These are phyloP conservation scores for Bos javanicus DNA, from an alignment of 2,113 vertebrate species.

Conservation along the genomic window DNA sequence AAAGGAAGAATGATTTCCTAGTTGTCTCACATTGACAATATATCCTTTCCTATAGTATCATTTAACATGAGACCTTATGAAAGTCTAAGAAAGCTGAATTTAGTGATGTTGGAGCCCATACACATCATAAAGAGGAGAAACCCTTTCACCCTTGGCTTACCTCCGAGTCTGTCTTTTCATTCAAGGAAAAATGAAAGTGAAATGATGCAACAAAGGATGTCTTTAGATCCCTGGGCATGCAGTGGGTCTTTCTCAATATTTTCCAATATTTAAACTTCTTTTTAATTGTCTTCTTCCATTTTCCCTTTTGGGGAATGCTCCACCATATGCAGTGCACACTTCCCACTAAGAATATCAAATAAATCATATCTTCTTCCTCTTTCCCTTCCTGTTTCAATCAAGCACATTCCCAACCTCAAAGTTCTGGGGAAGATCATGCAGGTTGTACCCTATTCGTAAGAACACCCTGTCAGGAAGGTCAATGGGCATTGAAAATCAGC, in stretches of 20 bases:
- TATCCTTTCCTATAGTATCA: neutral
- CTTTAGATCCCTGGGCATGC: neutral
- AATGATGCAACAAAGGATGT: neutral
- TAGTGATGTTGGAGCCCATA: neutral
- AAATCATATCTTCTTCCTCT: neutral
- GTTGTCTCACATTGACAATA: neutral
- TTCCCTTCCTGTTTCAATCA: neutral
- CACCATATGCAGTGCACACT: too few relatives aligned
- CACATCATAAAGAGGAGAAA: neutral
- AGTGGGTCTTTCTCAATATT: neutral
- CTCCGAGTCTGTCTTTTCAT: neutral
- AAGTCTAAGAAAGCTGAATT: neutral
- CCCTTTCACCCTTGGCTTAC: neutral
- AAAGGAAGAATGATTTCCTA: neutral
- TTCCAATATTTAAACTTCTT: neutral
- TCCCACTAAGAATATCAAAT: neutral
- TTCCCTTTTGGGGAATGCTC: neutral
- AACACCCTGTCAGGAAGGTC: neutral
- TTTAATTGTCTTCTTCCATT: neutral
- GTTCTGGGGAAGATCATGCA: neutral
- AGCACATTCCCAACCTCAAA: neutral
- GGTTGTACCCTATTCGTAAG: neutral
- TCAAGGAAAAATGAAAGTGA: neutral
- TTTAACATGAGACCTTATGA: neutral
- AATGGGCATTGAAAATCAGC: neutral